Evolutionary conservation across 2,113 vertebrate genomes (phyloP).

Genomic region (Tretioscincus oriximinensis): DNA sequence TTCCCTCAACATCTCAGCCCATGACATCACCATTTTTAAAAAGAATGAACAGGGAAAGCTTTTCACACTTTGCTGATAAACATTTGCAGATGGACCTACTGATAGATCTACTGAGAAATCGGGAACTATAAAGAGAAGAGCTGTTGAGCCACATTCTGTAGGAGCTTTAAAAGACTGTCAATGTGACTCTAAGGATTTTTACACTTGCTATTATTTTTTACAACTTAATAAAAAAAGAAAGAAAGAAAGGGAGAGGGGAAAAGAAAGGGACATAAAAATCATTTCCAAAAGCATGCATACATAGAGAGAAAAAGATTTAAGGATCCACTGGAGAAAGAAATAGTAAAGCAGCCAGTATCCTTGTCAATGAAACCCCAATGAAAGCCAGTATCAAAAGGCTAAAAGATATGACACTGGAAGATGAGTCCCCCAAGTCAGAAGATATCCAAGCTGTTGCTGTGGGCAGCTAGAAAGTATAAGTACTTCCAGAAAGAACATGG

Average conservation of each 20-base stretch:
- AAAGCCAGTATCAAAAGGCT: no score
- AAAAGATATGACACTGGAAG: no score
- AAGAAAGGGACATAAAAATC: not conserved
- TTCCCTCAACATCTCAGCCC: no score
- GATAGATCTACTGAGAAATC: not conserved
- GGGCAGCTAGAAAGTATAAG: no score
- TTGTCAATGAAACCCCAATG: no score
- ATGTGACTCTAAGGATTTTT: not conserved
- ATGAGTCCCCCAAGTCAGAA: no score
- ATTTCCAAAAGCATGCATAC: not conserved
- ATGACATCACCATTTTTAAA: not conserved
- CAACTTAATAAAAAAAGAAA: not conserved
- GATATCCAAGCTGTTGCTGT: no score
- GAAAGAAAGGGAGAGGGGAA: not conserved
- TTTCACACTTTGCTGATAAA: not conserved
- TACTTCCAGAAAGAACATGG: no score
- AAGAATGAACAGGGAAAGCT: not conserved
- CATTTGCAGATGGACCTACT: not conserved
- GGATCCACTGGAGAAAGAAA: no score
- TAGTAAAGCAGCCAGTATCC: no score
- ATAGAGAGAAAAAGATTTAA: no score
- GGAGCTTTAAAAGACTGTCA: not conserved
- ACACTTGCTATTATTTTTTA: not conserved
- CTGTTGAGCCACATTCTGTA: not conserved
- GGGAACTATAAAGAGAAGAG: not conserved